Evolutionary conservation across 2,888 invertebrate genomes (phyloP).

Genomic region (Perizoma flavofasciatum): DNA sequence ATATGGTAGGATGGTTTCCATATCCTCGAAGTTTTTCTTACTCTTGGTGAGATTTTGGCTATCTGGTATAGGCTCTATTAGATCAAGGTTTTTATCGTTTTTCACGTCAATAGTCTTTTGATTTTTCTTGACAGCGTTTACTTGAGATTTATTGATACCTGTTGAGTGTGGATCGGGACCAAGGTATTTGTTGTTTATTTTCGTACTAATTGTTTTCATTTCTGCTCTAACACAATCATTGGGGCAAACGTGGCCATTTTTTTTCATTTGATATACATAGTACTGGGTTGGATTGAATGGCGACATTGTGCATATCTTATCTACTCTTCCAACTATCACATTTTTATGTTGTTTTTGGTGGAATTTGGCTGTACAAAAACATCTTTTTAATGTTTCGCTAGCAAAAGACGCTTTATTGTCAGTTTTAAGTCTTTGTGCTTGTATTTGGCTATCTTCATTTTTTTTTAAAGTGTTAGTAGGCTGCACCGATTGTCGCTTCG

Average conservation of each 20-base stretch:
- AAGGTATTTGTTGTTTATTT: conserved; percentile 8
- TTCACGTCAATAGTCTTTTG: too few relatives aligned
- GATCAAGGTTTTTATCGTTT: too few relatives aligned
- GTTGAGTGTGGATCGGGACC: conserved; percentile 1
- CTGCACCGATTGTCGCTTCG: not conserved
- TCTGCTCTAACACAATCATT: conserved; percentile 3
- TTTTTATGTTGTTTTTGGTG: conserved; percentile 32
- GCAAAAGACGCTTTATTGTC: conserved; percentile 40
- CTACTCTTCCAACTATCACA: conserved; percentile 29
- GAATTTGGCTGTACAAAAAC: conserved; percentile 52
- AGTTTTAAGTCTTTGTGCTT: conserved; percentile 24
- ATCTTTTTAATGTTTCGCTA: conserved; percentile 47
- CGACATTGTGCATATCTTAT: conserved; percentile 29
- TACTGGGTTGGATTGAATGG: conserved; percentile 36
- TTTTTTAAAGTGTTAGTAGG: not conserved
- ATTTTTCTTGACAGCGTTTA: not conserved
- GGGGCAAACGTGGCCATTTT: not conserved
- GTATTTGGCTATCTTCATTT: conserved; percentile 17
- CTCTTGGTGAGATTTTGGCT: too few relatives aligned
- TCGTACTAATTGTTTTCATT: conserved; percentile 7
- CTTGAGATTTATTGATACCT: not conserved
- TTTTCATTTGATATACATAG: conserved; percentile 31
- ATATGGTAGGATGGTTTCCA: conserved; percentile 52
- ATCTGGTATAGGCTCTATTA: too few relatives aligned
- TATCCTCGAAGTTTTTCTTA: conserved; percentile 24